Percentiles rank a stretch among this genome's conserved stretches.
Conservation (phyloP, 2,888 invertebrate species). For the Trissoscelio sp. region DNA sequence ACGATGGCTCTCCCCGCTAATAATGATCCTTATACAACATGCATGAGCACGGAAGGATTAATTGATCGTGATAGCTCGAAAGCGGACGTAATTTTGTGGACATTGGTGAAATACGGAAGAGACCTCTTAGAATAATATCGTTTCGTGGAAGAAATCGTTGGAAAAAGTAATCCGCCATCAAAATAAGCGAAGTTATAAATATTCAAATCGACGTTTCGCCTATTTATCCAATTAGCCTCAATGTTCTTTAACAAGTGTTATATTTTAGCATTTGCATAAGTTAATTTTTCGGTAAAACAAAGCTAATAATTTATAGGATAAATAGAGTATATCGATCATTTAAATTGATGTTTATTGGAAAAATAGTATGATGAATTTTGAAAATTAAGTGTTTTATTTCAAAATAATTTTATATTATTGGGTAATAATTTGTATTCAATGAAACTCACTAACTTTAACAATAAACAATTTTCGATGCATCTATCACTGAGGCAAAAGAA, state of each 20-base stretch:
- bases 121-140: constrained; percentile 34
- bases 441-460: too few species aligned
- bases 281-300: too few species aligned
- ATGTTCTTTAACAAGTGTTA: background rate
- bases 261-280: background rate
- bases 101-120: constrained; percentile 39
- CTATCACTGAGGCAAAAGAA: too few species aligned
- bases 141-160: constrained; percentile 26
- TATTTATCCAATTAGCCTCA: background rate
- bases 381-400: too few species aligned
- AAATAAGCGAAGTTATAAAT: constrained; percentile 30
- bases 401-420: too few species aligned
- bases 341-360: too few species aligned
- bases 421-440: too few species aligned
- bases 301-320: too few species aligned
- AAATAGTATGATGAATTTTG: too few species aligned
- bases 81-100: constrained; percentile 58
- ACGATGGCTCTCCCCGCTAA: constrained; percentile 5
- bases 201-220: background rate
- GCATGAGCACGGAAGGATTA: constrained; percentile 62
- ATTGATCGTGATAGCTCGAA: constrained; percentile 58
- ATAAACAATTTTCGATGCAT: too few species aligned
- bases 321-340: too few species aligned
- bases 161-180: constrained; percentile 12
- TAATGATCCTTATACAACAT: constrained; percentile 62